Percentiles rank a stretch among this genome's conserved stretches.
Conservation (phyloP, 2,797 vertebrate species). For the Manis crassicaudata region DNA sequence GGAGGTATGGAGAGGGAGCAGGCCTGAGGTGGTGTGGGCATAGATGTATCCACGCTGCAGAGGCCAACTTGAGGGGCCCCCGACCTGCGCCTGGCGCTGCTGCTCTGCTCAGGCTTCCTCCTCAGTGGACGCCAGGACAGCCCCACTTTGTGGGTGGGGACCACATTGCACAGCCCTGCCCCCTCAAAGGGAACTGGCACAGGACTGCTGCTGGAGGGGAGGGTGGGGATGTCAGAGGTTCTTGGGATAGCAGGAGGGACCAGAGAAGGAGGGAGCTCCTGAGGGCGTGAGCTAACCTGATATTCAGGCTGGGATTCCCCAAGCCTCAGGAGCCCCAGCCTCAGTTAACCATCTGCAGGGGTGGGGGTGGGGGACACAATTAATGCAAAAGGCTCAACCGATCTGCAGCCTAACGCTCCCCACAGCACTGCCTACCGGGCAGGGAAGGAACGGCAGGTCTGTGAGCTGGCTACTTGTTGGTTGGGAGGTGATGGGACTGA, state of each 20-base stretch:
- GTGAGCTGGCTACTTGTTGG: background rate
- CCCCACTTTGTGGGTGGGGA: background rate
- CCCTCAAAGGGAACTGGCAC: background rate
- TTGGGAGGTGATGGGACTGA: background rate
- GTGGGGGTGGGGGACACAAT: background rate
- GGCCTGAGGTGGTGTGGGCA: accelerated
- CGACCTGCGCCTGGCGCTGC: background rate
- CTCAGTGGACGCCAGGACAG: accelerated
- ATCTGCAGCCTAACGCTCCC: background rate
- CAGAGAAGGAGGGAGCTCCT: background rate
- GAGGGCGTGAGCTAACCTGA: background rate
- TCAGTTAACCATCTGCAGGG: background rate
- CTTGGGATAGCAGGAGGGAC: background rate
- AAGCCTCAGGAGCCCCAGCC: background rate
- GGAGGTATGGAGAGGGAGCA: background rate
- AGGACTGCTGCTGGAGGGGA: background rate
- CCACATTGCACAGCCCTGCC: background rate
- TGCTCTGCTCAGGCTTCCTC: background rate
- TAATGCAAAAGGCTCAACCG: background rate
- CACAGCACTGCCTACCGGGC: background rate
- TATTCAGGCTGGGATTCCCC: background rate
- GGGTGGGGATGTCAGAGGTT: background rate
- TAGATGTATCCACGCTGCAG: background rate
- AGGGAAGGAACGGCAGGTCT: background rate
- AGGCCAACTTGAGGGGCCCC: background rate